These are phyloP conservation scores for Cynopterus brachyotis DNA, from an alignment of 2,113 vertebrate genomes.

Conservation along the genomic window DNA sequence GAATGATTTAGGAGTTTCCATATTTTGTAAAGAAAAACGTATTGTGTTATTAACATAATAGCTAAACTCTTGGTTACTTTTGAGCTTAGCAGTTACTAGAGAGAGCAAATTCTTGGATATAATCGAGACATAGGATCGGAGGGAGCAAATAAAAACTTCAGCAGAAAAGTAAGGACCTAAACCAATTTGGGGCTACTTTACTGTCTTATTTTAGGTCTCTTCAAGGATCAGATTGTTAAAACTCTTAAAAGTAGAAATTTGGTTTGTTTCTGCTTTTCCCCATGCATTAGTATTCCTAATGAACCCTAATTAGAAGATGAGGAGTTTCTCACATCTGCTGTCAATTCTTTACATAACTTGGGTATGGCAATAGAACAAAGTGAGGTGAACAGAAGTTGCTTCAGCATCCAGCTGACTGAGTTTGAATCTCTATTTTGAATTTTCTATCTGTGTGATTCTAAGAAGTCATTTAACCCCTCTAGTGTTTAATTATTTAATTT, in stretches of 20 bases:
- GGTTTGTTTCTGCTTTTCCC: not conserved
- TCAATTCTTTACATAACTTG: not conserved
- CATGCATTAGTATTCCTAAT: not conserved
- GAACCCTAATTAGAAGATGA: not conserved
- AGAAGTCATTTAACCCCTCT: not conserved
- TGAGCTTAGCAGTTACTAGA: not conserved
- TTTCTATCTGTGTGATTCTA: not conserved
- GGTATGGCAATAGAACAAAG: not conserved
- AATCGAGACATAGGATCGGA: not conserved
- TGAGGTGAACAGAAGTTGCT: not conserved
- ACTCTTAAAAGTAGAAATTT: conserved; percentile 5
- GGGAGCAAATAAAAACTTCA: not conserved
- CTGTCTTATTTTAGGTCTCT: not conserved
- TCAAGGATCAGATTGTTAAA: not conserved
- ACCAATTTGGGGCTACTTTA: not conserved
- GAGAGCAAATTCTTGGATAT: not conserved
- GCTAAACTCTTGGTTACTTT: not conserved
- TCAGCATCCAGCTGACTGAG: not conserved
- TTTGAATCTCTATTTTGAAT: not conserved
- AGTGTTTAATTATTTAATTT: conserved; percentile 10
- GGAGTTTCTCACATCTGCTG: not conserved
- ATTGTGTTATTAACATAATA: not conserved
- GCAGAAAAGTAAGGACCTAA: not conserved
- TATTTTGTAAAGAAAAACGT: conserved; percentile 12
- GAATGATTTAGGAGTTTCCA: not conserved